phyloP scores from a whole-genome alignment of 2,888 invertebrate genomes.

The Coleophora flavipennella region DNA sequence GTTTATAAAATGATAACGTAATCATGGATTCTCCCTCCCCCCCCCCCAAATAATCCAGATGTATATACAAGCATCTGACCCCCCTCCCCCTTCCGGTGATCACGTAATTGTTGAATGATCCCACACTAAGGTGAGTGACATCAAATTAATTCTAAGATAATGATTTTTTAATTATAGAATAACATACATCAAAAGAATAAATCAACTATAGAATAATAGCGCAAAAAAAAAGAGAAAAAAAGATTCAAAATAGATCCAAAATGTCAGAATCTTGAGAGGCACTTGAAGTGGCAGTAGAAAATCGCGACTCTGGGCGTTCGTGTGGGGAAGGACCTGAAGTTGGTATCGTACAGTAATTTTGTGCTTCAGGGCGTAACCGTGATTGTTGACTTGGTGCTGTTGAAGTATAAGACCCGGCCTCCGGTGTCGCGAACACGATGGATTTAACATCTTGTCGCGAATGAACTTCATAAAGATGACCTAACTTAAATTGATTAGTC shows the following conservation, averaged over 20 bases:
- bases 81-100: too few relatives aligned
- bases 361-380: background rate
- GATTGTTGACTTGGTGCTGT: background rate
- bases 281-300: background rate
- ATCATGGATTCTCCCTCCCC: too few relatives aligned
- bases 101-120: too few relatives aligned
- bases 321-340: background rate
- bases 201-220: background rate
- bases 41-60: too few relatives aligned
- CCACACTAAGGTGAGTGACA: background rate
- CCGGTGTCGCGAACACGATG: too few relatives aligned
- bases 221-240: background rate
- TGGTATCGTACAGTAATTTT: background rate
- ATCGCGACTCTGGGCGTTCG: background rate
- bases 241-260: background rate
- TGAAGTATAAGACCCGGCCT: background rate
- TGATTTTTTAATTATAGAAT: background rate
- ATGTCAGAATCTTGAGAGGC: background rate
- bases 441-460: too few relatives aligned
- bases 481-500: too few relatives aligned
- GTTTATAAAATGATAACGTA: too few relatives aligned
- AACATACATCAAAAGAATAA: background rate
- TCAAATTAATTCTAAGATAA: too few relatives aligned
- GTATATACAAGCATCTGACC: too few relatives aligned
- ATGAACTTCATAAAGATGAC: too few relatives aligned